Evolutionary conservation across 1,140 invertebrate species (phyloP), one percentile per base, ranked within the genome.

Genomic region (Anastrepha obliqua): DNA sequence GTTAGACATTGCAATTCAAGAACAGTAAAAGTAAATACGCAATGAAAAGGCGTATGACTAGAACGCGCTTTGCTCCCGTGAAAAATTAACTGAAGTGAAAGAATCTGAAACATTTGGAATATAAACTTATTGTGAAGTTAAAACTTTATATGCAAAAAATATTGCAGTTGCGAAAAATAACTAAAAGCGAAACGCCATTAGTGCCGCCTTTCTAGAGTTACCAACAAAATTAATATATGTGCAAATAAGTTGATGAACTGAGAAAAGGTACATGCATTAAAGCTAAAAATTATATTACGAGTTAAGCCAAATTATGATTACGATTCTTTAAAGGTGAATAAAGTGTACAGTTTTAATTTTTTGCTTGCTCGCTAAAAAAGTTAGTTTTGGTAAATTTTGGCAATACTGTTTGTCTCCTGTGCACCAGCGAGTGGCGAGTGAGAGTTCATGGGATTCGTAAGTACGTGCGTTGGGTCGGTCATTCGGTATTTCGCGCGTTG

Each of bases 131-230:
- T 78, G 85, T 39, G 85, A 9, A 59, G 42, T 39, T 29, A 17
- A 86, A 86, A n/a, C 58, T 60, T 86, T 42, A 6, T 55, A 59
- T 62, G n/a, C n/a, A 17, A 62, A 60, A n/a, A 47, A 44, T 86
- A 86, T 44, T 39, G 47, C 39, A 60, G 39, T 42, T 44, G 59
- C 58, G n/a, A 81, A 51, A 55, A 81, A 5, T 55, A 86, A 11
- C 58, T 39, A 85, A 17, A 86, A 20, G 59, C 85, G 42, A 29
- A 86, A 86, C 85, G 85, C 85, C 85, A 86, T 86, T 86, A n/a
- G 85, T 47, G 58, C 85, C 85, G 85, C 85, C 59, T 81, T 81
- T 81, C 20, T 81, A 81, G 74, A 81, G 74, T 81, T 81, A 47
- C 74, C 74, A 81, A 55, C 74, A 8, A n/a, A 11, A 47, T 5